phyloP scores from a whole-genome alignment of 2,888 invertebrate species.

The Drosophila falleni region DNA sequence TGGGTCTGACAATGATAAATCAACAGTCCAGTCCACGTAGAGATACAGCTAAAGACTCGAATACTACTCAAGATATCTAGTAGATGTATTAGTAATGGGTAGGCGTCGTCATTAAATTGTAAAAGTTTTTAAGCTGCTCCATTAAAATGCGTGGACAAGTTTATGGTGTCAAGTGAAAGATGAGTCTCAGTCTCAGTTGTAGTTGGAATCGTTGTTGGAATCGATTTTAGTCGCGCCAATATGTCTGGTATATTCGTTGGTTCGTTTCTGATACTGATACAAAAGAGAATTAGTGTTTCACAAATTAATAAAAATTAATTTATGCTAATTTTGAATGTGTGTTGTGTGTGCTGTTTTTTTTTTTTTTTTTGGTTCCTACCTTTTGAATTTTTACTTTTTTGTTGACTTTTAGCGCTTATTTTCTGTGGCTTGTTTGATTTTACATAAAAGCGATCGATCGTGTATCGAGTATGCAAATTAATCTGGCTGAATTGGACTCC shows the following conservation, averaged over 20 bases:
- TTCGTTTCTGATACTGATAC: slow-evolving; percentile 38
- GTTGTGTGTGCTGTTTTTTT: slow-evolving; percentile 31
- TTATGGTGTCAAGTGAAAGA: slow-evolving; percentile 65
- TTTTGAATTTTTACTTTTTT: not conserved
- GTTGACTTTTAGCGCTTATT: slow-evolving; percentile 38
- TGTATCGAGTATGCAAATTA: slow-evolving; percentile 70
- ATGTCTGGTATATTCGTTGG: slow-evolving; percentile 63
- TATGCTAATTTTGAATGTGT: slow-evolving; percentile 70
- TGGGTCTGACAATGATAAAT: slow-evolving; percentile 72
- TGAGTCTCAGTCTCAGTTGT: slow-evolving; percentile 33
- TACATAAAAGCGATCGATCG: slow-evolving; percentile 59
- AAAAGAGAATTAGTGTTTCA: slow-evolving; percentile 73
- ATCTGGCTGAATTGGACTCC: slow-evolving; percentile 26
- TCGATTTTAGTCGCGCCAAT: slow-evolving; percentile 61
- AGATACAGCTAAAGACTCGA: slow-evolving; percentile 12
- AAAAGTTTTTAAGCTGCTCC: slow-evolving; percentile 50
- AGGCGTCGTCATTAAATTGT: slow-evolving; percentile 54
- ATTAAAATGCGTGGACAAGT: slow-evolving; percentile 62
- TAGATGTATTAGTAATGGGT: slow-evolving; percentile 47
- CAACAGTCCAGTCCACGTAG: slow-evolving; percentile 35
- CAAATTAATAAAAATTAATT: slow-evolving; percentile 78
- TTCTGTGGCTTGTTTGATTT: slow-evolving; percentile 54
- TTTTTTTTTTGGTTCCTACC: not conserved
- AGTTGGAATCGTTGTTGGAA: slow-evolving; percentile 11
- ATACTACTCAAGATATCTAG: slow-evolving; percentile 20